These are phyloP conservation scores for Dascyllus trimaculatus DNA, from an alignment of 2,113 vertebrate species.

Conservation along the genomic window DNA sequence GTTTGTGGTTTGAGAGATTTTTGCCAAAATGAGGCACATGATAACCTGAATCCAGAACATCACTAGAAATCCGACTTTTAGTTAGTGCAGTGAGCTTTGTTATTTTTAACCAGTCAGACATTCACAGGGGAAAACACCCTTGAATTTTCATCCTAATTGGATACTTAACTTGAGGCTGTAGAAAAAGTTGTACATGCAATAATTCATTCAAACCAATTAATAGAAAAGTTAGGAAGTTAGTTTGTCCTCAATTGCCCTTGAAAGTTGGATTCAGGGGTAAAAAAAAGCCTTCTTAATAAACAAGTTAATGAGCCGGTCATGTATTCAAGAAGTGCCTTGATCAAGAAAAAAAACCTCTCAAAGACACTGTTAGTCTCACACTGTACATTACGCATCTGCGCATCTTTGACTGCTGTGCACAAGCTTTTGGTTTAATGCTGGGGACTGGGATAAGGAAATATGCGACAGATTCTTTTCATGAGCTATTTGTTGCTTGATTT, in stretches of 20 bases:
- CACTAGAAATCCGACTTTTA: conserved; percentile 5
- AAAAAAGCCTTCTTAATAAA: neutral
- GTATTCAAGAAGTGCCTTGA: conserved; percentile 57
- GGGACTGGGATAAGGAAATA: conserved; percentile 16
- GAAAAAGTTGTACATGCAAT: no score
- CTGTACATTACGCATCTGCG: conserved; percentile 24
- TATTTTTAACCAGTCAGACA: neutral
- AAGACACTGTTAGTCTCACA: conserved; percentile 34
- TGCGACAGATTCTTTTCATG: conserved; percentile 33
- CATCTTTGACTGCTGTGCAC: conserved; percentile 38
- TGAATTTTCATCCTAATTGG: neutral
- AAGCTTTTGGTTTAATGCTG: conserved; percentile 32
- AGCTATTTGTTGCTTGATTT: conserved; percentile 68
- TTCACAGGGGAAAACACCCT: neutral
- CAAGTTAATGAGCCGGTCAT: neutral
- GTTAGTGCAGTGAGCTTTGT: neutral
- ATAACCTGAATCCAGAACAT: conserved; percentile 12
- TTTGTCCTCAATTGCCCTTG: neutral
- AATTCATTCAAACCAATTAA: no score
- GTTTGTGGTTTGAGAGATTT: conserved; percentile 53
- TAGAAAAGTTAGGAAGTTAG: no score
- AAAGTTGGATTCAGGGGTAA: neutral
- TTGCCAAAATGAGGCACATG: conserved; percentile 28
- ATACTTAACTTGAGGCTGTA: neutral
- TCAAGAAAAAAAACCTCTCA: conserved; percentile 43